Percentiles rank a stretch among this genome's conserved stretches.
Conservation (phyloP, 1,140 invertebrate species). For the Cataglyphis hispanica region DNA sequence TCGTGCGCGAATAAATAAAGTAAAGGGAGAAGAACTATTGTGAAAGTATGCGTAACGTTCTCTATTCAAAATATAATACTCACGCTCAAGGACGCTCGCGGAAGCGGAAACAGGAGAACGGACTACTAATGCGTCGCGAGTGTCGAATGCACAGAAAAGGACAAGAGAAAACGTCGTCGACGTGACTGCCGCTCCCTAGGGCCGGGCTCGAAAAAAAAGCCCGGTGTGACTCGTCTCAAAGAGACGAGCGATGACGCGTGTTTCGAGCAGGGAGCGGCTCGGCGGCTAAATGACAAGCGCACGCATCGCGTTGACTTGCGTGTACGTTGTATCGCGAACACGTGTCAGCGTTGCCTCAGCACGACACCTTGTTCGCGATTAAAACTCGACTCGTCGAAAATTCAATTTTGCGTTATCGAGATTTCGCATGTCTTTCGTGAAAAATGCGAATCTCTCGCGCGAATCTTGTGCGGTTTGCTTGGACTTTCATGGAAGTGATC, state of each 20-base stretch:
- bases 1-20: background rate
- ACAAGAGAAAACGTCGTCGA: slow-evolving; percentile 34
- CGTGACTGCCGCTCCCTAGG: slow-evolving; percentile 52
- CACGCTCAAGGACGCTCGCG: slow-evolving; percentile 49
- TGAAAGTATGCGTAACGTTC: slow-evolving; percentile 31
- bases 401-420: slow-evolving; percentile 35
- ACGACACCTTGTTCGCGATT: slow-evolving; percentile 25
- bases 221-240: slow-evolving; percentile 41
- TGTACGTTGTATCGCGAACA: slow-evolving; percentile 23
- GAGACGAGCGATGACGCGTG: slow-evolving; percentile 71
- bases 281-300: slow-evolving; percentile 33
- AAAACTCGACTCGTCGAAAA: slow-evolving; percentile 22
- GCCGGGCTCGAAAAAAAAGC: slow-evolving; percentile 63
- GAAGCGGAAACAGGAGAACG: slow-evolving; percentile 72
- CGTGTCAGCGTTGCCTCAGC: slow-evolving; percentile 39
- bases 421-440: background rate
- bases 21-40: background rate
- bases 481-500: slow-evolving; percentile 42
- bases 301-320: slow-evolving; percentile 43
- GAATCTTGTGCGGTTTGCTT: slow-evolving; percentile 15
- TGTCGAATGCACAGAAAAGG: slow-evolving; percentile 52
- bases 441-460: background rate
- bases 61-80: slow-evolving; percentile 71
- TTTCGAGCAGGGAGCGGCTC: slow-evolving; percentile 50
- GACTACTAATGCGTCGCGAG: slow-evolving; percentile 72